Conservation (phyloP, 2,113 vertebrate species). For the Eonycteris spelaea region DNA sequence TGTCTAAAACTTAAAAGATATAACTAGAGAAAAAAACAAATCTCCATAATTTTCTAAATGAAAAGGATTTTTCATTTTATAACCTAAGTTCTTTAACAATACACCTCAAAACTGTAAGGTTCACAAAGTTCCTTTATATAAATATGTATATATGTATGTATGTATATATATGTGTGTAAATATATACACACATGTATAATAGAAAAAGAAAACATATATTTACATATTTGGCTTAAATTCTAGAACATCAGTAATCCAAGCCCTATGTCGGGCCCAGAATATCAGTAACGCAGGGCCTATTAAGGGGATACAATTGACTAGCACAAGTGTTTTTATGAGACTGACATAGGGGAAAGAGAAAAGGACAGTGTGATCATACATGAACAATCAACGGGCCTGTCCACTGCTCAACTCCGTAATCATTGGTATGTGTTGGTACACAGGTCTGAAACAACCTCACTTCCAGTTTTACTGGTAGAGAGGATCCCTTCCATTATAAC, state of each 20-base stretch:
- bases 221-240: conserved; percentile 25
- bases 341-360: accelerated
- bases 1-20: background rate
- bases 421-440: background rate
- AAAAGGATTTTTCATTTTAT: conserved; percentile 20
- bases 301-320: background rate
- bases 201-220: background rate
- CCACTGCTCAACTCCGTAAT: background rate
- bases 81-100: conserved; percentile 9
- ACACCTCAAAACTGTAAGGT: background rate
- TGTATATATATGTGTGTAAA: too few species aligned
- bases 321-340: background rate
- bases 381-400: background rate
- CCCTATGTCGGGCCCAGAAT: background rate
- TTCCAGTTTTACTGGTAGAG: background rate
- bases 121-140: background rate
- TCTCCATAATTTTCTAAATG: background rate
- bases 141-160: too few species aligned
- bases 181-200: background rate
- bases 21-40: background rate
- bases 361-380: background rate
- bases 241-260: background rate
- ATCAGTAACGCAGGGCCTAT: background rate
- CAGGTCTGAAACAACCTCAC: background rate
- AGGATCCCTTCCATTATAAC: background rate